phyloP scores from a whole-genome alignment of 2,113 vertebrate species.

The Alligator sinensis region DNA sequence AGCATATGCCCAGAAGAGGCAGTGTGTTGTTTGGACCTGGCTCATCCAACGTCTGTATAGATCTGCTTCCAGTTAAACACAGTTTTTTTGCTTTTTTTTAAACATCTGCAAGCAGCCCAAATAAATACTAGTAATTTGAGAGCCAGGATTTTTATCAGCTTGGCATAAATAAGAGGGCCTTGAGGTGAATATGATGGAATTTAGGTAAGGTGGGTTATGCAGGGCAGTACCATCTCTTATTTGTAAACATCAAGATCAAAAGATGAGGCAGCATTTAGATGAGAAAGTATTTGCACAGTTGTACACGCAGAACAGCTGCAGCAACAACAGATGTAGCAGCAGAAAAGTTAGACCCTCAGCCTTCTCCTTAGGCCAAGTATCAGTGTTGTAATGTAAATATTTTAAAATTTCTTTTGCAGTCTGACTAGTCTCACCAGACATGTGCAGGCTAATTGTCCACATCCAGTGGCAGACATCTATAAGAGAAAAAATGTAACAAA shows the following conservation, averaged over 20 bases:
- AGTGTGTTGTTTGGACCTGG: too few relatives aligned
- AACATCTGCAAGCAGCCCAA: too few relatives aligned
- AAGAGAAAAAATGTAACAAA: conserved; percentile 10
- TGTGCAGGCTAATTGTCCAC: neutral
- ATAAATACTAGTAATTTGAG: neutral
- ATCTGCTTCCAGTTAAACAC: too few relatives aligned
- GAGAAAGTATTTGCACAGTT: neutral
- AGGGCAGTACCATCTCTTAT: neutral
- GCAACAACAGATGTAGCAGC: neutral
- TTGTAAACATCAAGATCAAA: neutral
- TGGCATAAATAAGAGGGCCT: neutral
- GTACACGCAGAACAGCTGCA: neutral
- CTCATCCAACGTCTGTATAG: too few relatives aligned
- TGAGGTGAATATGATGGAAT: neutral
- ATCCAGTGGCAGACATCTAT: neutral
- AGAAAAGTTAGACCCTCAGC: neutral
- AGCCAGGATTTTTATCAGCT: neutral
- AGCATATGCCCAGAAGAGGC: too few relatives aligned
- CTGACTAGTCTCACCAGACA: conserved; percentile 4
- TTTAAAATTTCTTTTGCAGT: neutral
- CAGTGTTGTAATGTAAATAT: neutral
- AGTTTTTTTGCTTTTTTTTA: too few relatives aligned
- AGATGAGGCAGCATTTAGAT: neutral
- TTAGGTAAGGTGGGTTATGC: neutral
- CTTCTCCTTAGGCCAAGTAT: conserved; percentile 1